Percentiles rank a stretch among this genome's conserved stretches.
Conservation (phyloP, 2,888 invertebrate species). For the Bibio marci region DNA sequence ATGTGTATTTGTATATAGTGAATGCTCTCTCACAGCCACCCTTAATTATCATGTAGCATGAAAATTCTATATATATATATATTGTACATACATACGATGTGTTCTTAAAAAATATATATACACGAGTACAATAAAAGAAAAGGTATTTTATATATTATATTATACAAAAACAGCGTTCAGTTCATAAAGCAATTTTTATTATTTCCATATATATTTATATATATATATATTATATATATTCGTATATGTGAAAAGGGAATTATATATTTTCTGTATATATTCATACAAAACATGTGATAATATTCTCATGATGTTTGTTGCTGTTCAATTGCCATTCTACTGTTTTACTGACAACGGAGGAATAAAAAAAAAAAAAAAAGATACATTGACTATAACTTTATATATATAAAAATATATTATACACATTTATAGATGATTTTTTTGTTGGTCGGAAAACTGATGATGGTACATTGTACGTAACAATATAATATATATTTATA, state of each 20-base stretch:
- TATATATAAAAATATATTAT: no score
- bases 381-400: no score
- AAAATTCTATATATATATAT: background rate
- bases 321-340: no score
- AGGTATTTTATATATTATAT: background rate
- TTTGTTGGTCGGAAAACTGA: no score
- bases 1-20: no score
- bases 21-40: background rate
- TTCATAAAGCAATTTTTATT: conserved; percentile 6
- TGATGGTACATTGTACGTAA: background rate
- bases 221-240: background rate
- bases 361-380: no score
- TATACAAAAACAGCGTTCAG: conserved; percentile 3
- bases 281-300: background rate
- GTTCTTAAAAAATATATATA: background rate
- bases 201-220: no score
- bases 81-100: background rate
- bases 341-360: no score
- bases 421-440: no score
- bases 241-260: background rate
- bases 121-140: background rate
- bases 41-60: conserved; percentile 1
- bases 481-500: no score
- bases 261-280: no score
- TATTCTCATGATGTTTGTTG: background rate